Base-by-base conservation (phyloP, 2,113 vertebrate species). In the Macrotus californicus region DNA sequence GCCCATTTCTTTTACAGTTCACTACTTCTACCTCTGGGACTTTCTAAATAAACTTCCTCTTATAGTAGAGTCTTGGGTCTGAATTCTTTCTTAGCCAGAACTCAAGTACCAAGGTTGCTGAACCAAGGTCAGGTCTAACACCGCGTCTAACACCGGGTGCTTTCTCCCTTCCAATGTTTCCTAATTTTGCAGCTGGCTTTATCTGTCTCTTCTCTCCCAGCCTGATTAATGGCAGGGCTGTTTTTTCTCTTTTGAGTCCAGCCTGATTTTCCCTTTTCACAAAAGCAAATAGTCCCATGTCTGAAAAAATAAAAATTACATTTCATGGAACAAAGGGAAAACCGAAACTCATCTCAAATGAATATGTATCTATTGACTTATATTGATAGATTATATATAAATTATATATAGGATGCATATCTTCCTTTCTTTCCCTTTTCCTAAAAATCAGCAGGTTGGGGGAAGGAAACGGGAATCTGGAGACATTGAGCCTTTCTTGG, bases 241-340 rank as follows among this genome's bases (percentile, higher is more conserved):
- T 13, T 31, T 64, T 76, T 77, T 50, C 43, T 39, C 48, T 86
- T 81, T 59, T 72, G 54, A 26, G 81, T 75, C 11, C 7, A 12
- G 39, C 34, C 48, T 31, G 59, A 75, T 39, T 79, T 66, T 85
- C 50, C 70, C 36, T 36, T 19, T 86, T 93, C 26, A 64, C 69
- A 54, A 3, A 50, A 80, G 43, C 48, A 67, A 85, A 88, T 61
- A 56, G 70, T 43, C 43, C n/a, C 54, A 48, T 6, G 41, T 34
- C 56, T 9, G 0, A 83, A 69, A 95, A 76, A 87, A 83, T 16
- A 61, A 79, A 76, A 82, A 87, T n/a, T n/a, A 48, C 43, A 94
- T 61, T 80, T 89, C 73, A 76, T 13, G 29, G 41, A 69, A 94
- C 76, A 80, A 97, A 75, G 52, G 82, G 13, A 46, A 94, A 91